phyloP scores from a whole-genome alignment of 2,888 invertebrate genomes.

The Tenthredo notha region DNA sequence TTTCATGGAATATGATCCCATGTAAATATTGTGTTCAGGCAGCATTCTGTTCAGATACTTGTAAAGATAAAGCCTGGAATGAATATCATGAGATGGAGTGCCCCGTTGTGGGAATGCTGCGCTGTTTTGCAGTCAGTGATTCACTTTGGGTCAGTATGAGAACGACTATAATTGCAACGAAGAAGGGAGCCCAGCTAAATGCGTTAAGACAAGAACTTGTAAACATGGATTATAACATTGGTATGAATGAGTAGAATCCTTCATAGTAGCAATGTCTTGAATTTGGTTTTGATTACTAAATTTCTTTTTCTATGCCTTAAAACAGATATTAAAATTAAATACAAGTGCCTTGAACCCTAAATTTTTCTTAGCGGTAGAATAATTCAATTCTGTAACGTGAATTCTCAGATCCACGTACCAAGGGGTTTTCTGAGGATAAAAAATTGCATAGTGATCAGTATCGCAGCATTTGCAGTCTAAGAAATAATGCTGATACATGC shows the following conservation, averaged over 20 bases:
- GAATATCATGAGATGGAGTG: constrained; percentile 91
- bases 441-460: constrained; percentile 75
- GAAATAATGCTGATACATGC: constrained; percentile 85
- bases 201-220: constrained; percentile 75
- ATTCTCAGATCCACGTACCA: constrained; percentile 67
- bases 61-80: constrained; percentile 83
- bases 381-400: not conserved
- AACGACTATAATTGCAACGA: constrained; percentile 80
- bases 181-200: constrained; percentile 74
- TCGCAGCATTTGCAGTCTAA: constrained; percentile 81
- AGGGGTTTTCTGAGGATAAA: constrained; percentile 69
- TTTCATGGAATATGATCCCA: constrained; percentile 82
- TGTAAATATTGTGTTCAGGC: constrained; percentile 84
- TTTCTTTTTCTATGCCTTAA: too few species aligned
- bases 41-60: constrained; percentile 84
- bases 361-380: not conserved
- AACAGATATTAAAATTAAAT: too few species aligned
- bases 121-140: constrained; percentile 83
- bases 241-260: constrained; percentile 56
- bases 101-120: constrained; percentile 82
- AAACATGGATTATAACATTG: constrained; percentile 70
- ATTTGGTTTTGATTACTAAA: too few species aligned
- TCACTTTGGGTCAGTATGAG: constrained; percentile 86
- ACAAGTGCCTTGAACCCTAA: not conserved
- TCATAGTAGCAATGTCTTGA: too few species aligned